Conservation (phyloP, 2,888 invertebrate genomes). For the Eucera pruinosa region DNA sequence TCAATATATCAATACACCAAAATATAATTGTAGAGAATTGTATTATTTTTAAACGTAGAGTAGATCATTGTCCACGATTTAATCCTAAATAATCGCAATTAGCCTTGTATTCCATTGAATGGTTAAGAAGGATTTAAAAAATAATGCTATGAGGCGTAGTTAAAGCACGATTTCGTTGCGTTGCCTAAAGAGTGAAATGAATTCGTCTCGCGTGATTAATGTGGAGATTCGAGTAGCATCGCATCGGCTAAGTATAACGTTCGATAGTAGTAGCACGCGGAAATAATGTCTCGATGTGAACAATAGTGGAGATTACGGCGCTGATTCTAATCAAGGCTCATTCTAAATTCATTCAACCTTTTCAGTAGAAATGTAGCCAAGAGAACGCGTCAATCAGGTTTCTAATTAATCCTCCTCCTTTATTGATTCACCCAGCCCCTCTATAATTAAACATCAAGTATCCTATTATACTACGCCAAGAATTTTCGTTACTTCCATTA, state of each 20-base stretch:
- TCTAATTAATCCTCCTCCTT: constrained; percentile 1
- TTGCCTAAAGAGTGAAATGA: no score
- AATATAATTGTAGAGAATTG: no score
- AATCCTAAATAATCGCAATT: no score
- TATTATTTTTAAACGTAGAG: no score
- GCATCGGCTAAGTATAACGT: constrained; percentile 6
- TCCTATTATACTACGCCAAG: no score
- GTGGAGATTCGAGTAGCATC: background rate
- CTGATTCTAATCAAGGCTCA: background rate
- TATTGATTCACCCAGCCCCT: constrained; percentile 1
- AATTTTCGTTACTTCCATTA: no score
- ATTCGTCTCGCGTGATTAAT: background rate
- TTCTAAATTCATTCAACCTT: constrained; percentile 20
- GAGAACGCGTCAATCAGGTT: background rate
- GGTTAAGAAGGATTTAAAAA: background rate
- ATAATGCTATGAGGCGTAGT: background rate
- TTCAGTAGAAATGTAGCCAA: background rate
- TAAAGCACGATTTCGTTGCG: background rate
- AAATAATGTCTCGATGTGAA: constrained; percentile 19
- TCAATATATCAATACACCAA: no score
- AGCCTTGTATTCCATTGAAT: no score
- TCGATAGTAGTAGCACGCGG: constrained; percentile 6
- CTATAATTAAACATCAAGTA: background rate
- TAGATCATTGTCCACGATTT: no score
- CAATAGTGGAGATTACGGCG: constrained; percentile 24